Evolutionary conservation across 1,140 invertebrate genomes (phyloP).

Genomic region (Eubasilissa regina): DNA sequence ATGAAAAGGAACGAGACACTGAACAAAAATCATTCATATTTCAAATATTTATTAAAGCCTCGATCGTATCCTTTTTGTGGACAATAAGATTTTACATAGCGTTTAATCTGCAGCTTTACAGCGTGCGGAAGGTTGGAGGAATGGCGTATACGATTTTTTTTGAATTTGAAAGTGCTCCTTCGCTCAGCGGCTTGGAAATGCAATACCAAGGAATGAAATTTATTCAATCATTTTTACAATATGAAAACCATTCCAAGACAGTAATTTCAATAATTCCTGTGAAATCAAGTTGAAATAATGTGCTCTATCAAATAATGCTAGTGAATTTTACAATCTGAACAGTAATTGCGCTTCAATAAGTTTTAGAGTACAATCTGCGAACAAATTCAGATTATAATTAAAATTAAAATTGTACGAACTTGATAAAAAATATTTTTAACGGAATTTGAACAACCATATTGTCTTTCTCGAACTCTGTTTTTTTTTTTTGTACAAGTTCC

Average conservation of each 20-base stretch:
- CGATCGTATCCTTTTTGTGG: background rate
- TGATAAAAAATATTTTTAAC: no score
- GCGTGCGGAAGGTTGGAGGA: background rate
- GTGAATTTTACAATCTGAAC: background rate
- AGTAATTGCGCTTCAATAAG: no score
- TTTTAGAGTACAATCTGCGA: no score
- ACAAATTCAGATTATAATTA: no score
- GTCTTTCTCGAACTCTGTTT: no score
- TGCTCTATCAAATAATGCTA: conserved; percentile 22
- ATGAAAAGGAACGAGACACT: background rate
- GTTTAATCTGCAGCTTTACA: background rate
- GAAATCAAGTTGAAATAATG: conserved; percentile 16
- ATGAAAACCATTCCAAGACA: conserved; percentile 11
- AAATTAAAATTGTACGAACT: no score
- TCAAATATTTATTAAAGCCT: background rate
- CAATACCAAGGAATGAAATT: conserved; percentile 43
- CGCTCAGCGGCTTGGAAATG: conserved; percentile 51
- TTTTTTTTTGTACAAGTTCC: no score
- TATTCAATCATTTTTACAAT: conserved; percentile 43
- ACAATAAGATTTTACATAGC: background rate
- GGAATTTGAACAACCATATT: no score
- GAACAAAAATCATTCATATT: background rate
- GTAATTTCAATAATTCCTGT: conserved; percentile 25
- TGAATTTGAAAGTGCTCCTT: conserved; percentile 44
- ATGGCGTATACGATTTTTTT: conserved; percentile 13